Evolutionary conservation across 2,797 vertebrate genomes (phyloP).

Genomic region (Craterocephalus amniculus): DNA sequence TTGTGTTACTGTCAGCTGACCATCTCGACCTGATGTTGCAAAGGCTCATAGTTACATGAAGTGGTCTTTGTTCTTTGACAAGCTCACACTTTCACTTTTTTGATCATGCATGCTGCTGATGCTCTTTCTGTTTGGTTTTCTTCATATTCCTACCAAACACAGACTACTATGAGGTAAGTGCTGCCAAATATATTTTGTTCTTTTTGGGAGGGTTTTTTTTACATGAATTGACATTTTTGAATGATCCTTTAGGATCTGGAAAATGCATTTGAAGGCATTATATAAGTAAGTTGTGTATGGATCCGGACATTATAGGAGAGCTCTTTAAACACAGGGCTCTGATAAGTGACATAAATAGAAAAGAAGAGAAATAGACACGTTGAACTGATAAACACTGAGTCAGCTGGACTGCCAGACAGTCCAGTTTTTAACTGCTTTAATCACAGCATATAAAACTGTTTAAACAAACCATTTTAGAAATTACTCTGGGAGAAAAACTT

Average conservation of each 20-base stretch:
- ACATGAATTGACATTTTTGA: no score
- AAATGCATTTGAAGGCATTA: slow-evolving; percentile 16
- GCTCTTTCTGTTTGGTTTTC: slow-evolving; percentile 10
- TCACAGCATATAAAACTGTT: not conserved
- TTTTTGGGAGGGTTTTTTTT: slow-evolving; percentile 30
- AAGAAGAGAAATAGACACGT: not conserved
- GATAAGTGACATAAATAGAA: not conserved
- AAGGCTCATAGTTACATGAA: slow-evolving; percentile 38
- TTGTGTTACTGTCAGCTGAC: slow-evolving; percentile 37
- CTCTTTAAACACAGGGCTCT: not conserved
- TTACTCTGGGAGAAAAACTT: no score
- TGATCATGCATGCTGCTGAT: slow-evolving; percentile 38
- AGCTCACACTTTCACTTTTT: slow-evolving; percentile 32
- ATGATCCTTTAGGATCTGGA: no score
- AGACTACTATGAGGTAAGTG: slow-evolving; percentile 29
- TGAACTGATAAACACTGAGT: not conserved
- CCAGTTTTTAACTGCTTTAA: not conserved
- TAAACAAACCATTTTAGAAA: not conserved
- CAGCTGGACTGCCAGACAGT: not conserved
- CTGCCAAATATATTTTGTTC: not conserved
- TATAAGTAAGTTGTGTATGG: not conserved
- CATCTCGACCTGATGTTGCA: slow-evolving; percentile 27
- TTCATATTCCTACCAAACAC: slow-evolving; percentile 10
- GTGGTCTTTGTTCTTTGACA: slow-evolving; percentile 30
- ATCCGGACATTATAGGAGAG: not conserved